Base-by-base conservation (phyloP, 2,888 invertebrate genomes). In the Rhamnusium bicolor region DNA sequence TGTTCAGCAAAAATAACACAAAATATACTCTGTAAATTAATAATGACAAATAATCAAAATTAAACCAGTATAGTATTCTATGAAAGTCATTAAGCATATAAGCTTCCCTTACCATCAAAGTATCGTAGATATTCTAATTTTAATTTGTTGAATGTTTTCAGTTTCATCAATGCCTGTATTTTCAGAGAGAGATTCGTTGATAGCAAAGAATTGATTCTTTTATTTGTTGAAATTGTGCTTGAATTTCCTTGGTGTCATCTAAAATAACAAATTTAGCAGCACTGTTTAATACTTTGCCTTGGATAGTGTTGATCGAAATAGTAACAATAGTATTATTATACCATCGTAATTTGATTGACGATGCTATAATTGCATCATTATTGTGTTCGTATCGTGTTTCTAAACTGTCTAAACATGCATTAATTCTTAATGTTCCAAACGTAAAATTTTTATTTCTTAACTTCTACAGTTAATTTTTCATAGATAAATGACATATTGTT, bases 291-390 rank as follows among this genome's bases (percentile, higher is more conserved):
- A 47, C 14, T 14, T 3, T 14, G 47, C 14, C 16, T 21, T 32
- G 6, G 19, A 71, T 32, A 56, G 46, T 21, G 29, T 60, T 18
- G 7, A 29, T n/a, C 10, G 10, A n/a, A 12, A 21, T 49, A 18
- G 49, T 4, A 18, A 7, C 14, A 18, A 18, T 49, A 18, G 14
- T 51, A 65, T 51, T 51, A 21, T 67, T 67, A 56, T 67, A 67
- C 67, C 67, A 67, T 4, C 67, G 56, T 8, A 67, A 56, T 27
- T 67, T 70, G 49, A 71, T 18, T 69, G 16, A 56, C 18, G 56
- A 53, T 19, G 67, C 29, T 56, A 67, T 56, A 19, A 67, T 16
- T 10, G 67, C 56, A 16, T 21, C 24, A 21, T 65, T 19, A 1
- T 16, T 24, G 4, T 61, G 27, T 47, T 16, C 1, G 47, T 47